Evolutionary conservation across 2,113 vertebrate species (phyloP).

Genomic region (Falcunculus frontatus): DNA sequence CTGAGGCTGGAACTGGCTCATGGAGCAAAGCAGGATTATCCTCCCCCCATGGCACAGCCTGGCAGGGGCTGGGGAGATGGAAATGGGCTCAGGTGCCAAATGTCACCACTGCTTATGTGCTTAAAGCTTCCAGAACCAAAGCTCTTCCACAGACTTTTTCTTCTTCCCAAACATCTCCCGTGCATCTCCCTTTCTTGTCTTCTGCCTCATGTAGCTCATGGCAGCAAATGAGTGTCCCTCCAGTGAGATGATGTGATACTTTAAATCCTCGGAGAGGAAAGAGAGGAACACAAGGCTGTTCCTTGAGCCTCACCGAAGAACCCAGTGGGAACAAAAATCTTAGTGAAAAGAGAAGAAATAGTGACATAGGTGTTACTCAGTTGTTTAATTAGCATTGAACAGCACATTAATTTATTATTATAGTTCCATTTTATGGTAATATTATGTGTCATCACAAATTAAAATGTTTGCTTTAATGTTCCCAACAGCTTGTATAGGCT

Average conservation of each 20-base stretch:
- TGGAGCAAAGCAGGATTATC: background rate
- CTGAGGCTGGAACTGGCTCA: background rate
- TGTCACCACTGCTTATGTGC: background rate
- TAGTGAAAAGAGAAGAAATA: background rate
- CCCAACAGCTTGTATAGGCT: background rate
- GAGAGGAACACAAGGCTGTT: background rate
- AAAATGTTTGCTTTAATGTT: background rate
- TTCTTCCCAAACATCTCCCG: background rate
- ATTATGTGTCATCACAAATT: background rate
- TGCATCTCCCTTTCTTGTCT: background rate
- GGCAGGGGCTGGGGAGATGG: too few relatives aligned
- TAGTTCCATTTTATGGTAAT: background rate
- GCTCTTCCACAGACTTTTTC: background rate
- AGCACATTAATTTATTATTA: background rate
- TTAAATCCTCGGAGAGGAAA: background rate
- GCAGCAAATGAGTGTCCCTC: background rate
- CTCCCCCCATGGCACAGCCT: background rate
- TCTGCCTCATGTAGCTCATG: background rate
- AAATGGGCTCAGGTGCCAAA: background rate
- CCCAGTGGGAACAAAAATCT: background rate
- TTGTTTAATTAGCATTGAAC: background rate
- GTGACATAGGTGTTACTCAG: background rate
- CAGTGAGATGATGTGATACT: background rate
- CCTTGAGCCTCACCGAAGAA: background rate
- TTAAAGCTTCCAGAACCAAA: background rate